Percentiles rank a stretch among this genome's conserved stretches.
Evolutionary conservation across 2,797 vertebrate genomes (phyloP).

Genomic region (Pipistrellus pipistrellus): DNA sequence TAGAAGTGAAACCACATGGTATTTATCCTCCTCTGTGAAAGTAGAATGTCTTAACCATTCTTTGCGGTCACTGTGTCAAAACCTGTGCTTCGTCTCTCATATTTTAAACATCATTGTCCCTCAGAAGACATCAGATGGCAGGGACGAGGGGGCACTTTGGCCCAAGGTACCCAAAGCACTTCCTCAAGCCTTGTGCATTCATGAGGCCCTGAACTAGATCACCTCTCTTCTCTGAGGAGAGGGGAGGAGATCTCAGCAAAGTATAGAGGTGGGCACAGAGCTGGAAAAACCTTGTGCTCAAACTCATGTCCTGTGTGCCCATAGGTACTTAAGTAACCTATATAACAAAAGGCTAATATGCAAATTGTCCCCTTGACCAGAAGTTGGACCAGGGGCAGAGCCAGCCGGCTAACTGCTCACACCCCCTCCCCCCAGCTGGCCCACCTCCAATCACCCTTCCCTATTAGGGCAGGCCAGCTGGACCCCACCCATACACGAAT

Average conservation of each 20-base stretch:
- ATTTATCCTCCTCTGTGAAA: slow-evolving; percentile 27
- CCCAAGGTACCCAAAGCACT: background rate
- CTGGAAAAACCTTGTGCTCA: background rate
- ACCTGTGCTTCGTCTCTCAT: slow-evolving; percentile 22
- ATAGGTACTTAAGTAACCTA: background rate
- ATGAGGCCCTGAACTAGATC: background rate
- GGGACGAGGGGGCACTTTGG: background rate
- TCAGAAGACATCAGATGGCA: slow-evolving; percentile 24
- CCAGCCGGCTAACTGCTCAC: too few species aligned
- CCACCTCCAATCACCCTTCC: too few species aligned
- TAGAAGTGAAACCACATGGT: background rate
- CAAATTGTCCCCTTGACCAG: too few species aligned
- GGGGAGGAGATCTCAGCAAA: background rate
- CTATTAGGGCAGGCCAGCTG: too few species aligned
- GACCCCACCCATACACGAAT: too few species aligned
- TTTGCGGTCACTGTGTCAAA: slow-evolving; percentile 27
- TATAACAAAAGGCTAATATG: too few species aligned
- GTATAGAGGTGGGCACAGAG: background rate
- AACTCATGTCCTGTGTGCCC: background rate
- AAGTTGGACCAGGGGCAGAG: too few species aligned
- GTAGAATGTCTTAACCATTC: slow-evolving; percentile 39
- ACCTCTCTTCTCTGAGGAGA: background rate
- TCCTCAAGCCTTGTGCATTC: background rate
- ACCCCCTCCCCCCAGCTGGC: too few species aligned
- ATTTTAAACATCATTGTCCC: background rate